Evolutionary conservation across 2,888 invertebrate species (phyloP), one percentile per base, ranked within the genome.

Genomic region (Aplocera efformata): DNA sequence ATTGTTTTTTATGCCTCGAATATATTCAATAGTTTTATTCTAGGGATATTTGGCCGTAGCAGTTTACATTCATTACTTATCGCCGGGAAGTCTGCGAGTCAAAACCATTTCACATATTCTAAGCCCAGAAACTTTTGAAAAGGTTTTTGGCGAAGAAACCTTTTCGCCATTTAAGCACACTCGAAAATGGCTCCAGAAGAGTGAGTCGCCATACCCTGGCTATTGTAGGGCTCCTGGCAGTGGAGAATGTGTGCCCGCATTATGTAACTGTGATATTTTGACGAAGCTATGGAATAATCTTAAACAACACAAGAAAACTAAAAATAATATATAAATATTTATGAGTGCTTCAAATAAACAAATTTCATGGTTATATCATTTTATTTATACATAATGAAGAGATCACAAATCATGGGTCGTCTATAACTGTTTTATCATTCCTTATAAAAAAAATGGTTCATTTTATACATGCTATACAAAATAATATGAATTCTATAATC

Each of bases 171-270:
- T 30, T 10, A 11, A 46, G 33, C 34, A 44, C 21, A 57, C 65
- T 1, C 67, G 86, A 35, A 56, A 78, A 53, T 83, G 78, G 79
- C 44, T 84, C 2, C 73, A 63, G 21, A 51, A 37, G 7, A 63
- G 64, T 1, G 84, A 84, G 58, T 56, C 67, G 0, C 86, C 86
- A 0, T 86, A 66, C 36, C 86, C 86, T 1, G 86, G 86, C 0
- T 86, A 84, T 49, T 86, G 86, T 32, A 61, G 84, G 13, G 63
- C 72, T 0, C 85, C 85, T 0, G 84, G 76, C 1, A 71, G 69
- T 13, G 51, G 32, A 0, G 24, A 29, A 1, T 86, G 86, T 30
- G 3, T 70, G 1, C 75, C 79, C 3, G 20, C 62, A 0, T 53
- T 86, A 0, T 86, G 86, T 32, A 75, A 86, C 46, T 86, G 86